Conservation (phyloP, 2,113 vertebrate genomes). For the Actenoides hombroni region DNA sequence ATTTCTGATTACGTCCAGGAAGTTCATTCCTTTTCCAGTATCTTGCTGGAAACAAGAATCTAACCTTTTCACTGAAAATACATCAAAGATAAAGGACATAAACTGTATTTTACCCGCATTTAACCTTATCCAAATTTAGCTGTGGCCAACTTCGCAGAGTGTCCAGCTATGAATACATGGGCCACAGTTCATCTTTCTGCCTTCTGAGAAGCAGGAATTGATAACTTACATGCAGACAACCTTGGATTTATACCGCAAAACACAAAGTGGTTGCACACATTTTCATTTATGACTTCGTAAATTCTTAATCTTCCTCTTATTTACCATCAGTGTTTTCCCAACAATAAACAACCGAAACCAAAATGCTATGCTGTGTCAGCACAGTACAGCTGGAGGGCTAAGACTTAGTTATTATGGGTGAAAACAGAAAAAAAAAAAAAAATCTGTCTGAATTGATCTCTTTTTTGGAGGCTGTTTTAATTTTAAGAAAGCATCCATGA, state of each 20-base stretch:
- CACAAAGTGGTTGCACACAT: neutral
- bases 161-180: neutral
- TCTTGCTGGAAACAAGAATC: neutral
- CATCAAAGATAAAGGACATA: neutral
- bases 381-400: neutral
- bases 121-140: neutral
- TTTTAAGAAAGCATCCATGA: neutral
- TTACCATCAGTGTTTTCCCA: neutral
- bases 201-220: neutral
- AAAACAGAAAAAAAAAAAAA: neutral
- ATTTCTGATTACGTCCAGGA: neutral
- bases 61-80: neutral
- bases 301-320: neutral
- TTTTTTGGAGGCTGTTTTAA: neutral
- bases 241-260: neutral
- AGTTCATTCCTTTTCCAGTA: neutral
- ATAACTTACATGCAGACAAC: rapidly evolving
- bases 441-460: neutral
- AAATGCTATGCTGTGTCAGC: neutral
- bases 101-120: neutral
- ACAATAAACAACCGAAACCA: neutral
- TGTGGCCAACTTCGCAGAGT: neutral
- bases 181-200: neutral
- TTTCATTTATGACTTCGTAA: neutral
- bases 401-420: neutral